phyloP scores from a whole-genome alignment of 1,140 invertebrate species.

The Drosophila mojavensis region DNA sequence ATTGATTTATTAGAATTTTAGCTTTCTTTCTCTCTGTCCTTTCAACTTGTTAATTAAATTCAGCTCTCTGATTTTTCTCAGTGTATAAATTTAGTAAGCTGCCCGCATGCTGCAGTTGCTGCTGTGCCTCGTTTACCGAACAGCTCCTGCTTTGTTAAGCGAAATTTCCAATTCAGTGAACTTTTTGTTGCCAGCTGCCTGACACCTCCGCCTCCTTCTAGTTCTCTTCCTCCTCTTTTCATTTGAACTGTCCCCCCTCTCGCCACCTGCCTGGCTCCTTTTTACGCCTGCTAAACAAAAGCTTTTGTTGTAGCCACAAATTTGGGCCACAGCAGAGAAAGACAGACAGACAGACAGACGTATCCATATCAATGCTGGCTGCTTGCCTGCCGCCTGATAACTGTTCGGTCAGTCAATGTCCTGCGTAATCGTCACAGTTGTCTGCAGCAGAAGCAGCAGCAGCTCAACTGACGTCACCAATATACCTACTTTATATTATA shows the following conservation, averaged over 20 bases:
- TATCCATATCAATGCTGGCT: constrained; percentile 8
- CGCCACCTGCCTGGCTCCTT: not conserved
- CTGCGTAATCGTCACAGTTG: constrained; percentile 54
- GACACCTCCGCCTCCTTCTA: constrained; percentile 12
- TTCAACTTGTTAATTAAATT: not conserved
- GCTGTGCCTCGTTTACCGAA: not conserved
- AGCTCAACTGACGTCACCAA: constrained; percentile 50
- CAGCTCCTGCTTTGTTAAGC: constrained; percentile 55
- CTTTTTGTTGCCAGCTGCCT: constrained; percentile 67
- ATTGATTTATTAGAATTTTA: too few species aligned
- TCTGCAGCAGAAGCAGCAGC: constrained; percentile 30
- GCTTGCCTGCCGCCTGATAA: not conserved
- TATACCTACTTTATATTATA: too few species aligned
- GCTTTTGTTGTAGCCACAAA: constrained; percentile 32
- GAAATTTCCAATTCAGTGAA: constrained; percentile 81
- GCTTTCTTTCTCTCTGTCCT: too few species aligned
- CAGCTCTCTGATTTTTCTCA: not conserved
- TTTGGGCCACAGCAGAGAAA: constrained; percentile 5
- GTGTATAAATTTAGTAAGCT: constrained; percentile 12
- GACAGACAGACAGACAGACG: constrained; percentile 2
- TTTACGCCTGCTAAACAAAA: constrained; percentile 43
- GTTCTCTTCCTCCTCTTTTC: not conserved
- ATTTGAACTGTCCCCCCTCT: not conserved
- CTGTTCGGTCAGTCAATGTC: constrained; percentile 41
- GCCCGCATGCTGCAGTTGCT: constrained; percentile 39